Percentiles rank a stretch among this genome's conserved stretches.
These are phyloP conservation scores for Pitta sordida DNA, from an alignment of 2,113 vertebrate genomes.

Conservation along the genomic window DNA sequence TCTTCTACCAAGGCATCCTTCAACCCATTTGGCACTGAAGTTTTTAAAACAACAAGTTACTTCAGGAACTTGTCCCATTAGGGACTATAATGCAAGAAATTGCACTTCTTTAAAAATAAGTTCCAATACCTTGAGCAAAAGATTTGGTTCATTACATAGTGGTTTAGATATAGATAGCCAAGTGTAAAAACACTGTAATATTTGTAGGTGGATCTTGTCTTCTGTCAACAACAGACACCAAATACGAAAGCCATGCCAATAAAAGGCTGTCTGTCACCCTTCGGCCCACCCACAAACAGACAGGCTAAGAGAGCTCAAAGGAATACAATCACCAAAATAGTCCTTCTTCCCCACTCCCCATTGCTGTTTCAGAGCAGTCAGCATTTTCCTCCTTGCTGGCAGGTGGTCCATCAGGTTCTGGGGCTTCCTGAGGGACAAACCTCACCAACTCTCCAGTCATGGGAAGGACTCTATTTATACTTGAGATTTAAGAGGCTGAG, in stretches of 20 bases:
- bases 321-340: neutral
- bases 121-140: neutral
- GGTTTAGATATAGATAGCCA: neutral
- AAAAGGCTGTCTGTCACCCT: rapidly evolving
- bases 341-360: neutral
- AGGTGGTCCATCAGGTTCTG: neutral
- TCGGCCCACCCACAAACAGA: neutral
- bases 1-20: neutral
- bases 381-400: neutral
- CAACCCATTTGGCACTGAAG: neutral
- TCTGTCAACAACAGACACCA: neutral
- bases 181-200: neutral
- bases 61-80: neutral
- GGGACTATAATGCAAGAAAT: neutral
- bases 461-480: neutral
- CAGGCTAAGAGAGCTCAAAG: neutral
- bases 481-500: neutral
- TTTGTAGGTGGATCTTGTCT: neutral
- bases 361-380: neutral
- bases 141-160: neutral
- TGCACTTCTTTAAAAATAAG: neutral
- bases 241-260: neutral
- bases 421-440: neutral
- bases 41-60: neutral
- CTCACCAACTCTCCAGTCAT: neutral